Evolutionary conservation across 2,888 invertebrate species (phyloP), one percentile per base, ranked within the genome.

Genomic region (Pteria penguin): DNA sequence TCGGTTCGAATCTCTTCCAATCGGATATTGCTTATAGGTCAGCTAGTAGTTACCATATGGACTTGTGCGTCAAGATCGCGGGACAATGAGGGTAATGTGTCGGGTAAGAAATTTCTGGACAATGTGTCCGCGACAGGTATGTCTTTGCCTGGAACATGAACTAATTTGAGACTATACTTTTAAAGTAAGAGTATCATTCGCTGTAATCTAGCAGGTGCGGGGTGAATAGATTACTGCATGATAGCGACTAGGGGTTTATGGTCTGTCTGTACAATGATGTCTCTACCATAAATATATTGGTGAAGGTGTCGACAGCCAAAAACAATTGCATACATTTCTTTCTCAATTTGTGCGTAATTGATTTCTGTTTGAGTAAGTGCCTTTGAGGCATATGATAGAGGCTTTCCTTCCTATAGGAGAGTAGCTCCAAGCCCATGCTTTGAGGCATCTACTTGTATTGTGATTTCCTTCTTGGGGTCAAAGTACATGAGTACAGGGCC

Each of bases 71-170:
- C 62, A 18, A 75, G 58, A 22, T 58, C 69, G 31, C 66, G 62
- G 18, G 68, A 63, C 14, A 72, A 31, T 8, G 57, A 55, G 31
- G 74, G 75, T 32, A 22, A 74, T 33, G 71, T 78, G 26, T 72
- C 66, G 0, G 67, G 14, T 11, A 72, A 18, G 14, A 27, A 66
- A 22, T 82, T 79, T 3, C 79, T 32, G 4, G 66, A 75, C 4
- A 81, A 32, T 0, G 73, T 75, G 63, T 78, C 78, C 2, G 78
- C 73, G 1, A 80, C 11, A 22, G 75, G 72, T 27, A 78, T 73
- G 4, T 75, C 27, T 61, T 70, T 75, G 8, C 75, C 75, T 14
- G 76, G 73, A 1, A 73, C 22, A 33, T 68, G 36, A n/a, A 29
- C 26, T 8, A 74, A 4, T 4, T 66, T 52, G 4, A 62, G 22